phyloP scores from a whole-genome alignment of 2,113 vertebrate species.

The Galemys pyrenaicus region DNA sequence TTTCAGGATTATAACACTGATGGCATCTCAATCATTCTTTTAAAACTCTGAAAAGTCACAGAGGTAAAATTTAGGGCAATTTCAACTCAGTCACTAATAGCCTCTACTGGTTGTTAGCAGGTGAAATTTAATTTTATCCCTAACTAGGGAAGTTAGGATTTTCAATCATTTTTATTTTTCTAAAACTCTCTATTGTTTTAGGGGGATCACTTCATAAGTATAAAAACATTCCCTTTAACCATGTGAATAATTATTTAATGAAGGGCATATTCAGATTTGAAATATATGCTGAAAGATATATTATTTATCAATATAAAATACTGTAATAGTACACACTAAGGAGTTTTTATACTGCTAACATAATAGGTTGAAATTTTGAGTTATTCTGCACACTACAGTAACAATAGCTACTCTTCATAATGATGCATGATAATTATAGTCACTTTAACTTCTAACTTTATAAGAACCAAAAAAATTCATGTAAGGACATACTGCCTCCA shows the following conservation, averaged over 20 bases:
- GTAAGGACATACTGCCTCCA: background rate
- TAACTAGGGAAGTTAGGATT: constrained; percentile 6
- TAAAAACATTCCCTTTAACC: background rate
- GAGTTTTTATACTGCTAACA: constrained; percentile 9
- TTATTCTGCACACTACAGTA: background rate
- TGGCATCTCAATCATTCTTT: background rate
- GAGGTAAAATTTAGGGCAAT: background rate
- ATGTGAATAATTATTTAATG: constrained; percentile 23
- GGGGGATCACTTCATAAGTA: constrained; percentile 9
- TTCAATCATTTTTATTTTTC: constrained; percentile 33
- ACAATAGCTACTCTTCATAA: constrained; percentile 1
- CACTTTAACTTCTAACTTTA: constrained; percentile 28
- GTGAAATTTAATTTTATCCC: background rate
- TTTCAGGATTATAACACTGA: background rate
- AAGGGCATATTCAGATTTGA: background rate
- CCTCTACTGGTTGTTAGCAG: background rate
- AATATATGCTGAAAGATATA: background rate
- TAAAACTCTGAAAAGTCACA: background rate
- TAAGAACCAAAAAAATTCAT: constrained; percentile 37
- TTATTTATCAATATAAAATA: background rate
- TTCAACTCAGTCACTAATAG: no score
- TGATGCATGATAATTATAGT: background rate
- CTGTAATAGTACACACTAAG: background rate
- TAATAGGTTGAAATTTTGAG: background rate
- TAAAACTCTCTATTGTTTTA: constrained; percentile 27